Evolutionary conservation across 2,888 invertebrate species (phyloP).

Genomic region (Buathra laborator): DNA sequence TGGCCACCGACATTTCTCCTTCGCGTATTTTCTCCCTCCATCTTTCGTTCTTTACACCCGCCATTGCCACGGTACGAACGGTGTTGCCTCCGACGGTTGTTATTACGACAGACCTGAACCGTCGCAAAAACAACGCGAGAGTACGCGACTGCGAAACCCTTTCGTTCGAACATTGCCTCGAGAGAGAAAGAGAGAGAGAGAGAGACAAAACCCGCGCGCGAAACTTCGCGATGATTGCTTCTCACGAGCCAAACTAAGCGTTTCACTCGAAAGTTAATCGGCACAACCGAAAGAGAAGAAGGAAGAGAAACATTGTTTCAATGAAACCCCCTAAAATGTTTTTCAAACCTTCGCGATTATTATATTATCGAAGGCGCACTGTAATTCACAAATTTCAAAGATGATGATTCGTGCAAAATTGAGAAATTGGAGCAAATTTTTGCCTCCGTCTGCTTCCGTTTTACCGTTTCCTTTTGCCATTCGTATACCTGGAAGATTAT

Average conservation of each 20-base stretch:
- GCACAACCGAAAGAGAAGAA: not conserved
- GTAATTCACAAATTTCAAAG: not conserved
- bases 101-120: conserved; percentile 73
- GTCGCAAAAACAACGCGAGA: conserved; percentile 73
- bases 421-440: conserved; percentile 14
- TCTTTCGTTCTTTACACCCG: conserved; percentile 26
- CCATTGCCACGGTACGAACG: conserved; percentile 42
- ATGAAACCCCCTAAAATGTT: conserved; percentile 1
- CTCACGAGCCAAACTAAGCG: conserved; percentile 80
- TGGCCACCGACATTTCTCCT: conserved; percentile 59
- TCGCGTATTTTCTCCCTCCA: conserved; percentile 46
- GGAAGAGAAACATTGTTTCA: not conserved
- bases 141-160: conserved; percentile 55
- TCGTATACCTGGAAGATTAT: not conserved
- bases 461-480: not conserved
- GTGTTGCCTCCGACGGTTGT: conserved; percentile 71
- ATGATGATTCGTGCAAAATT: not conserved
- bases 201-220: conserved; percentile 25
- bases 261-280: conserved; percentile 16
- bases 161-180: conserved; percentile 33
- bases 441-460: not conserved
- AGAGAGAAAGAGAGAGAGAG: too few relatives aligned
- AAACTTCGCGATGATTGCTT: conserved; percentile 71
- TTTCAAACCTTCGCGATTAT: conserved; percentile 41
- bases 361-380: conserved; percentile 10